Evolutionary conservation across 2,888 invertebrate species (phyloP), one percentile per base, ranked within the genome.

Genomic region (Heliconius cydno): DNA sequence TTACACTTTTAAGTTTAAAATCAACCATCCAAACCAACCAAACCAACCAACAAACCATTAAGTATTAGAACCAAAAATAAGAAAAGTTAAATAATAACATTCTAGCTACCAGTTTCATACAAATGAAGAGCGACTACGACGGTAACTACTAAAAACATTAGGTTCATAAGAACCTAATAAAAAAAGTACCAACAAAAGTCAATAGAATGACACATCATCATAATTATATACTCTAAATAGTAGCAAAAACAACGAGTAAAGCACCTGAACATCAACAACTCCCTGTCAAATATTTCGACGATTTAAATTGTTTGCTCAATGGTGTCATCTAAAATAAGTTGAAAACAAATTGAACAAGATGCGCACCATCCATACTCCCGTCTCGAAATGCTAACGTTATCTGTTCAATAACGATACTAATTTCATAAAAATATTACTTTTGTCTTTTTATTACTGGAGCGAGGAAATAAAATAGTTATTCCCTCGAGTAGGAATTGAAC

Each of bases 141-240:
- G 84, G 85, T 84, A 52, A 30, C 52, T 1, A 10, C 25, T 76
- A 57, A 79, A 25, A 70, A 70, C 9, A 41, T 70, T 70, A 70
- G n/a, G 38, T 12, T 41, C 2, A 28, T 28, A 9, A 30, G 7
- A 28, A 66, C 19, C 6, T 67, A 68, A n/a, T 38, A n/a, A 38
- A 68, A 68, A n/a, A 68, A n/a, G 15, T 13, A 12, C 12, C 1
- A 41, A 41, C 12, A 41, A 13, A 25, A 41, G 13, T 41, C n/a
- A 41, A 70, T 3, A 25, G n/a, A 13, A 68, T 68, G 38, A 68
- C 68, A 41, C 68, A 70, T 41, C 38, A 70, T 70, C 41, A 68
- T 38, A 65, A 19, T 22, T 25, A 38, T n/a, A 68, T 68, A 68
- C 25, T 70, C 41, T 41, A 70, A 70, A 70, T 70, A 70, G 68